Percentiles rank a stretch among this genome's conserved stretches.
Conservation (phyloP, 2,113 vertebrate species). For the Cebus imitator region DNA sequence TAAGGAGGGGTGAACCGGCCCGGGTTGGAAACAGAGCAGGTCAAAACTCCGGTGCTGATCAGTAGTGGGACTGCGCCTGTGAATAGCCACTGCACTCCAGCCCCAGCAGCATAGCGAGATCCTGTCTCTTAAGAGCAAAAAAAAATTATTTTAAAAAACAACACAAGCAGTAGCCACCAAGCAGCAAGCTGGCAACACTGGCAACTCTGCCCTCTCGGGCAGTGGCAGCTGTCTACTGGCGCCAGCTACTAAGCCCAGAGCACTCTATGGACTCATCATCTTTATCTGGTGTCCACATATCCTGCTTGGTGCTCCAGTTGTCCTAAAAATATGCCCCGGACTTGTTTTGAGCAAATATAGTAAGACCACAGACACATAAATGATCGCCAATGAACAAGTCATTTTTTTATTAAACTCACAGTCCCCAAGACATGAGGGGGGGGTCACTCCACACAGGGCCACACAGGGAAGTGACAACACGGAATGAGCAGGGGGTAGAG, state of each 20-base stretch:
- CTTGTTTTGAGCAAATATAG: background rate
- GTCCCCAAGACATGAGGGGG: background rate
- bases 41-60: too few species aligned
- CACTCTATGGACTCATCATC: background rate
- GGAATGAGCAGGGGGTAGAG: background rate
- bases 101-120: too few species aligned
- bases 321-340: background rate
- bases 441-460: background rate
- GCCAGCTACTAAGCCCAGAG: background rate
- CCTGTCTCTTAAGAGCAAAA: too few species aligned
- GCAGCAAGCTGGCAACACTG: too few species aligned
- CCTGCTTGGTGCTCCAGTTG: background rate
- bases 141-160: background rate
- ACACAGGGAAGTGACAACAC: background rate
- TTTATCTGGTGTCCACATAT: background rate
- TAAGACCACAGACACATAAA: background rate
- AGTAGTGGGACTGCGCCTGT: too few species aligned
- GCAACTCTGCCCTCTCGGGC: fast-evolving
- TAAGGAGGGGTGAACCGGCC: too few species aligned
- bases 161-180: too few species aligned
- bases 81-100: too few species aligned
- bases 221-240: fast-evolving
- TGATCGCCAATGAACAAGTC: background rate
- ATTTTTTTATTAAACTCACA: background rate
- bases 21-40: too few species aligned